These are phyloP conservation scores for Baccha elongata DNA, from an alignment of 2,888 invertebrate genomes.

Conservation along the genomic window DNA sequence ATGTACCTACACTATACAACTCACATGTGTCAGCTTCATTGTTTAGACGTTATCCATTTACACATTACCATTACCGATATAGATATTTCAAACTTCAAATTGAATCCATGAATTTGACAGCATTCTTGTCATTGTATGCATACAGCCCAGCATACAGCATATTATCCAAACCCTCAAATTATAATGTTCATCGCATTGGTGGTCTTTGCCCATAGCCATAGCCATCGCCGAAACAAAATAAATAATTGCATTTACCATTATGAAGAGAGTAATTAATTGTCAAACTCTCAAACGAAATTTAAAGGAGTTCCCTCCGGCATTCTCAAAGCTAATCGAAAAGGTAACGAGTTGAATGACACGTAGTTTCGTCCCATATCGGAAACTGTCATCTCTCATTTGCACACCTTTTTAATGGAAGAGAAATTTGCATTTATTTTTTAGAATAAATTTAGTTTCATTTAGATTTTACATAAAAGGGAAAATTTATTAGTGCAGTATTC, in stretches of 20 bases:
- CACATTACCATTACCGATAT: background rate
- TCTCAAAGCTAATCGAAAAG: constrained; percentile 24
- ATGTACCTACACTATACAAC: too few relatives aligned
- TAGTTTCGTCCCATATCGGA: too few relatives aligned
- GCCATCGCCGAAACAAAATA: too few relatives aligned
- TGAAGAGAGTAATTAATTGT: constrained; percentile 58
- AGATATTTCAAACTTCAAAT: background rate
- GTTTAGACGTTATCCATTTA: constrained; percentile 9
- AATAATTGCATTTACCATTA: too few relatives aligned
- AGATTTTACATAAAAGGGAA: constrained; percentile 47
- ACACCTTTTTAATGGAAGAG: constrained; percentile 1
- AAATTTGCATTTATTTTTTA: too few relatives aligned
- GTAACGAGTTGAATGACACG: constrained; percentile 20
- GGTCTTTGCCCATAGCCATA: too few relatives aligned
- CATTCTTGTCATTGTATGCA: too few relatives aligned
- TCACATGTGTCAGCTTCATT: too few relatives aligned
- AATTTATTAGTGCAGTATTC: constrained; percentile 55
- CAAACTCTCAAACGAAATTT: too few relatives aligned
- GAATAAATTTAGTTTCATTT: constrained; percentile 47
- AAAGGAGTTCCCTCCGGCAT: background rate
- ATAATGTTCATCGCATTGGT: background rate
- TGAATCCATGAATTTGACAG: background rate
- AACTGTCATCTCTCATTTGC: background rate
- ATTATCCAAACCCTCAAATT: background rate
- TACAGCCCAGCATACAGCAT: background rate